Conservation (phyloP, 1,140 invertebrate species). For the Lordiphosa stackelbergi region DNA sequence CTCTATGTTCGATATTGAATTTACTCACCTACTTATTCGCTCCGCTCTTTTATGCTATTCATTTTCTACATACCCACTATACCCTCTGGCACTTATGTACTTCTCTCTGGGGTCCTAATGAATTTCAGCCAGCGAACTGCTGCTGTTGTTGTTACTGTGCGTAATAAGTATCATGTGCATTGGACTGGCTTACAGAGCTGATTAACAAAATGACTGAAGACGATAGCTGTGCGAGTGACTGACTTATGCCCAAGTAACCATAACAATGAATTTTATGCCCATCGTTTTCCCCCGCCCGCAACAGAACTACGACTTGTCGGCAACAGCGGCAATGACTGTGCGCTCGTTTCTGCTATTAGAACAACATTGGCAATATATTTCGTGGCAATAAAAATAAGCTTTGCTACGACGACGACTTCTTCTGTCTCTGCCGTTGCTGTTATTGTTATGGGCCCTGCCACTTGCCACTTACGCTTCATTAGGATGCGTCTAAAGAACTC, state of each 20-base stretch:
- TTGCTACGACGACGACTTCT: constrained; percentile 45
- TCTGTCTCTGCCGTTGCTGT: constrained; percentile 28
- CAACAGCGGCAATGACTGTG: constrained; percentile 12
- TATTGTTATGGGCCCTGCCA: constrained; percentile 57
- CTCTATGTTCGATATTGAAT: no score
- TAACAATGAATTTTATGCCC: constrained; percentile 74
- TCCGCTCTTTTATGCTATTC: no score
- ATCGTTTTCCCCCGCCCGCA: not conserved
- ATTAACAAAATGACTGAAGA: constrained; percentile 64
- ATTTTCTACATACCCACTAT: no score
- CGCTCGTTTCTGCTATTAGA: constrained; percentile 72
- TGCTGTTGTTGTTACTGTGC: constrained; percentile 12
- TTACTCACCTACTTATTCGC: no score
- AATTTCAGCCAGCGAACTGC: constrained; percentile 25
- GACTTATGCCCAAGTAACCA: constrained; percentile 70
- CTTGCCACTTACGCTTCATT: constrained; percentile 73
- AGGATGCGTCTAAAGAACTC: constrained; percentile 69
- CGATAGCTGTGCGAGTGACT: constrained; percentile 44
- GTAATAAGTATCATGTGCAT: constrained; percentile 55
- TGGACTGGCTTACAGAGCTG: constrained; percentile 64
- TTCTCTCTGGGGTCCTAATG: constrained; percentile 45
- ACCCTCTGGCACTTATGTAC: no score
- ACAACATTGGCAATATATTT: constrained; percentile 74
- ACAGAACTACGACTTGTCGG: not conserved
- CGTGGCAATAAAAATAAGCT: constrained; percentile 72